Evolutionary conservation across 2,113 vertebrate genomes (phyloP), one percentile per base, ranked within the genome.

Genomic region (Collichthys lucidus): DNA sequence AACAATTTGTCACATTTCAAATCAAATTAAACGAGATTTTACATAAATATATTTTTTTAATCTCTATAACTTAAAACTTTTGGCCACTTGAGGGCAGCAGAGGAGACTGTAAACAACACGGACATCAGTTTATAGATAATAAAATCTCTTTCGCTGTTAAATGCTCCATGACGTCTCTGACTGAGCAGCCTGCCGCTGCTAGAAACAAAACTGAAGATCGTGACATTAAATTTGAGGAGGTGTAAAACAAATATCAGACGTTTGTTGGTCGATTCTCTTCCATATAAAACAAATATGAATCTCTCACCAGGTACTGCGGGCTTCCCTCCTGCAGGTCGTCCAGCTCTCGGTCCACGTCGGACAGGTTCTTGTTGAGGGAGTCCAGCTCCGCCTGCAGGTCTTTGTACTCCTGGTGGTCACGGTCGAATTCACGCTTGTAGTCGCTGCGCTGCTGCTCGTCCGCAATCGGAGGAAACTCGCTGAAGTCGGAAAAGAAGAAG

Each of bases 381-480:
- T 98, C 95, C 77, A 96, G 89, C 74, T 95, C 95, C 7, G 89
- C 95, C 93, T 97, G 96, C 85, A 97, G 92, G 46, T 70, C 80
- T 22, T 95, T 96, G 73, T 95, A 97, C 80, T 97, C 95, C 79
- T 93, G 94, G 17, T 97, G 95, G 49, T 95, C 87, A 6, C 24
- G 65, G 85, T 98, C 97, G 81, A 97, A 97, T 50, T 94, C 93
- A 1, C 77, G 93, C 88, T 96, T 97, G 88, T 97, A 95, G 40
- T 88, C 52, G 24, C 92, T 89, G 40, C 95, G 91, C 42, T 95
- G 82, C 17, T 92, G 84, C 76, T 95, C 94, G 53, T 88, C 90
- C 11, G 57, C 72, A 42, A 96, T 93, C n/a, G 94, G 90, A 14
- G 90, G 95, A 60, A 94, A 95, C 73, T 97, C 96, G 66, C 95